Conservation (phyloP, 2,113 vertebrate genomes). For the Toxostoma redivivum region DNA sequence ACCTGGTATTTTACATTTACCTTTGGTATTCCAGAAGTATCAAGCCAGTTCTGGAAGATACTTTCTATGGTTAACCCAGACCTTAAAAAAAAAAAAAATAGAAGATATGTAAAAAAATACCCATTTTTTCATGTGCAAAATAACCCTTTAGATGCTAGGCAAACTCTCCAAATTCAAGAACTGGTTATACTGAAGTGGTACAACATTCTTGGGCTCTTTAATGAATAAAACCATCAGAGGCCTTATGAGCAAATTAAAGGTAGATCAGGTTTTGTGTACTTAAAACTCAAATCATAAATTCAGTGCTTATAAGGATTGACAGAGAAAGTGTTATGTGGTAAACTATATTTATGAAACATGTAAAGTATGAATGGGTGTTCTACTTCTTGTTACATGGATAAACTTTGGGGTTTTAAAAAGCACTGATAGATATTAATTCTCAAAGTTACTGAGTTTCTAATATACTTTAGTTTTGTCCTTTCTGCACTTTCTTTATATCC, state of each 20-base stretch:
- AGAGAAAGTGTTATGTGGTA: not conserved
- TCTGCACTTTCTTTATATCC: not conserved
- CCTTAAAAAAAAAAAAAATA: slow-evolving; percentile 74
- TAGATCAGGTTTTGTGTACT: not conserved
- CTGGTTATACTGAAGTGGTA: not conserved
- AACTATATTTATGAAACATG: not conserved
- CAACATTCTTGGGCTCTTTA: not conserved
- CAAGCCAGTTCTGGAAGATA: slow-evolving; percentile 89
- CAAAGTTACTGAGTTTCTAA: not conserved
- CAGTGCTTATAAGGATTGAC: not conserved
- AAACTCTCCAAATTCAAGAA: not conserved
- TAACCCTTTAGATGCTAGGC: not conserved
- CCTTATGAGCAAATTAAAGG: not conserved
- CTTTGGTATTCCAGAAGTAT: slow-evolving; percentile 89
- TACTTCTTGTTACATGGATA: not conserved
- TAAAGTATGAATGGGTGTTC: not conserved
- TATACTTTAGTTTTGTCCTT: not conserved
- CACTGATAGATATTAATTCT: not conserved
- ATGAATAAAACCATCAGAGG: not conserved
- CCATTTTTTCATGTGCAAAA: not conserved
- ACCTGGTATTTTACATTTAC: slow-evolving; percentile 65
- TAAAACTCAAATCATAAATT: not conserved
- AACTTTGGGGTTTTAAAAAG: not conserved
- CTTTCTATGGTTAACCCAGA: slow-evolving; percentile 80
- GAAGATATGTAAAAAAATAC: not conserved